Evolutionary conservation across 2,113 vertebrate species (phyloP), one percentile per base, ranked within the genome.

Genomic region (Pachypanchax playfairii): DNA sequence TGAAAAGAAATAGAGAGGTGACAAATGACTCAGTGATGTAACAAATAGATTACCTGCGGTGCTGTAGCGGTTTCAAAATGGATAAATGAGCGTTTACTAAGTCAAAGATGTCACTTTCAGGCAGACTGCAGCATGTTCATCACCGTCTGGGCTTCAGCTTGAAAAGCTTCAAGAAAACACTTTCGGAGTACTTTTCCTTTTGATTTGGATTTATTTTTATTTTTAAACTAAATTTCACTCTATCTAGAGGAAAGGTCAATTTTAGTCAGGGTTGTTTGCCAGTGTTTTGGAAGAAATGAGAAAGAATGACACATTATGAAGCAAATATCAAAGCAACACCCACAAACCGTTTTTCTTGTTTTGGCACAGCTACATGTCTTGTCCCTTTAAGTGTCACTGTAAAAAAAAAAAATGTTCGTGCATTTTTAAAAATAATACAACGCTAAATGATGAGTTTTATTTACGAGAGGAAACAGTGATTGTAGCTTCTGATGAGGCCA

Each of bases 1-100:
- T 91, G 79, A 91, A 91, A 89, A 87, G 82, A 82, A 2, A 39
- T 1, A 76, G 59, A 77, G 56, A 83, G 66, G 67, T 20, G 22
- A 56, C 35, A 52, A 28, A 85, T 87, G 85, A 85, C 41, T 89
- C 58, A 28, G 1, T 21, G 46, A 18, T 39, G 69, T 20, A 41
- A 68, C 62, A 53, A 14, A 33, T 8, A 68, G 66, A 15, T 31
- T 47, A 64, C 15, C 29, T 55, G 75, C n/a, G 48, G 62, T 58
- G 60, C 38, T 33, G 6, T 18, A 4, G 21, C 3, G 28, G 41
- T 75, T 84, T 80, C 68, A 20, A 44, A 50, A 72, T 58, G 63
- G 12, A 25, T 13, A 43, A 44, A 50, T 20, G 26, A 47, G 21
- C 31, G 4, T 54, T 54, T 63, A 46, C 33, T 33, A 18, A 28